Evolutionary conservation across 2,797 vertebrate genomes (phyloP).

Genomic region (Takifugu rubripes): DNA sequence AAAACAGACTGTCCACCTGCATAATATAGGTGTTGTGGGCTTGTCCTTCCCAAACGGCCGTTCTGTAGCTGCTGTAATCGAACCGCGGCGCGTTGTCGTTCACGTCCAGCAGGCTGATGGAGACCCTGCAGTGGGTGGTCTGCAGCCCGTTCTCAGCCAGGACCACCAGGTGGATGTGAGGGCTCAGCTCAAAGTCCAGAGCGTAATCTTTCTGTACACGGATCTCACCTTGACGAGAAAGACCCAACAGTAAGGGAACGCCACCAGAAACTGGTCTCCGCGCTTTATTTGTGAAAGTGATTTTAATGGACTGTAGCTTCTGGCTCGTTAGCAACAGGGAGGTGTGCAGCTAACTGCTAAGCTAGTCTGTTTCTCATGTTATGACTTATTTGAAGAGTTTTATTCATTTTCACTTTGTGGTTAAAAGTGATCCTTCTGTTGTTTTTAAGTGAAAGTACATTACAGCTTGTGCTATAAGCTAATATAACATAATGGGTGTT

Average conservation of each 20-base stretch:
- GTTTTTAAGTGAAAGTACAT: too few relatives aligned
- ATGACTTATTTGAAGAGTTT: not conserved
- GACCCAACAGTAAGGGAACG: not conserved
- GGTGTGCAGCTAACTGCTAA: too few relatives aligned
- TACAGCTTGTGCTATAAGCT: too few relatives aligned
- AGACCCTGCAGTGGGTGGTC: slow-evolving; percentile 77
- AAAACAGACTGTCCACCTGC: slow-evolving; percentile 76
- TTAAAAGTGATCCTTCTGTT: not conserved
- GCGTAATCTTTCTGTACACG: slow-evolving; percentile 78
- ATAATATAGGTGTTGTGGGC: slow-evolving; percentile 75
- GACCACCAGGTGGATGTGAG: slow-evolving; percentile 76
- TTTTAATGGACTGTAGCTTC: too few relatives aligned
- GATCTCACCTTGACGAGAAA: slow-evolving; percentile 77
- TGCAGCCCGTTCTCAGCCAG: slow-evolving; percentile 79
- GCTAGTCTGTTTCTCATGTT: too few relatives aligned
- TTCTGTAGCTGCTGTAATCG: slow-evolving; percentile 76
- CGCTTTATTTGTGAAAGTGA: too few relatives aligned
- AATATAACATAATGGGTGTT: too few relatives aligned
- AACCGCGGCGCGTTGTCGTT: slow-evolving; percentile 88
- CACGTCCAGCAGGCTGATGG: slow-evolving; percentile 78
- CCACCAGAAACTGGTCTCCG: too few relatives aligned
- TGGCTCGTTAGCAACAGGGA: too few relatives aligned
- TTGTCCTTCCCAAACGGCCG: slow-evolving; percentile 84
- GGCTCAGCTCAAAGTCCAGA: slow-evolving; percentile 83
- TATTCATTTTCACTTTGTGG: slow-evolving; percentile 4